phyloP scores from a whole-genome alignment of 1,140 invertebrate genomes.

The Heliconius hermathena region DNA sequence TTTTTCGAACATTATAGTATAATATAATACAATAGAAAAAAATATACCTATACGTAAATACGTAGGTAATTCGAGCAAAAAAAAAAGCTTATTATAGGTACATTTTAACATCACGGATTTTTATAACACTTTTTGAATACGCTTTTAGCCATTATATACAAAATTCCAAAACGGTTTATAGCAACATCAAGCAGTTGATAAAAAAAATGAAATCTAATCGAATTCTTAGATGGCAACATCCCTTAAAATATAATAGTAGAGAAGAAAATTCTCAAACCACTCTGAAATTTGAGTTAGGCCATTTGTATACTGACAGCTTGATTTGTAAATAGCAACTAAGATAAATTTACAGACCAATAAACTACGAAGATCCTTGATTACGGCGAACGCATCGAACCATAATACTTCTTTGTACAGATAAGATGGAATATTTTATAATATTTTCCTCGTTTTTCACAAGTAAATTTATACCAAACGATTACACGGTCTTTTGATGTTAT shows the following conservation, averaged over 20 bases:
- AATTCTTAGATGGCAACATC: neutral
- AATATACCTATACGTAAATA: no score
- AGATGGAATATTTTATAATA: neutral
- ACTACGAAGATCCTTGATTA: conserved; percentile 24
- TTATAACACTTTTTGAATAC: no score
- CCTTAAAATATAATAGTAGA: neutral
- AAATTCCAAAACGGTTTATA: neutral
- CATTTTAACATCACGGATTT: no score
- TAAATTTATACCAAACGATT: conserved; percentile 26
- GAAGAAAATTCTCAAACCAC: neutral
- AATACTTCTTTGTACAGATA: conserved; percentile 5
- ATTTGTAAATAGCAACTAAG: conserved; percentile 6
- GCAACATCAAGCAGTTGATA: no score
- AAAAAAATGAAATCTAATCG: neutral
- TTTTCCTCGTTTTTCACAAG: conserved; percentile 22
- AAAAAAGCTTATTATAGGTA: no score
- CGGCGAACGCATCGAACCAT: conserved; percentile 13
- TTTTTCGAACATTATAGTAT: no score
- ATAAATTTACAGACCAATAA: conserved; percentile 18
- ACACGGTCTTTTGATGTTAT: conserved; percentile 26
- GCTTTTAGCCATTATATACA: no score
- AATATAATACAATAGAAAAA: no score
- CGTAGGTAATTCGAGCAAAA: no score
- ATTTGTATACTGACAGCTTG: neutral
- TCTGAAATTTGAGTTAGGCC: neutral